Evolutionary conservation across 2,888 invertebrate species (phyloP).

Genomic region (Drosophila sordidula): DNA sequence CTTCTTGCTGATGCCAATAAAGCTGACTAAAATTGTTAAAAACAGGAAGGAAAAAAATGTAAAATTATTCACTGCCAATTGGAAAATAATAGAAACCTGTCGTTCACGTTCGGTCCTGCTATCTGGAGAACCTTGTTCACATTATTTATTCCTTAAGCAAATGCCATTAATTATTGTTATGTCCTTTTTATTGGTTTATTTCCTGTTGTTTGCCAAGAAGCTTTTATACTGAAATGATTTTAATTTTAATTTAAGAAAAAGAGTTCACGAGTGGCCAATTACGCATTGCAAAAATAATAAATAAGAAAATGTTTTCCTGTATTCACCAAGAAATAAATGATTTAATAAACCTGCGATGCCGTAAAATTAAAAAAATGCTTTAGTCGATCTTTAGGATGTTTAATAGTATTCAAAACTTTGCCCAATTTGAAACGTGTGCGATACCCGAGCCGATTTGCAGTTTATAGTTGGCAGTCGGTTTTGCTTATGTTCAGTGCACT

Average conservation of each 20-base stretch:
- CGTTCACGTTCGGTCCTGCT: conserved; percentile 17
- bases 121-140: conserved; percentile 56
- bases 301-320: too few relatives aligned
- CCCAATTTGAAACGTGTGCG: too few relatives aligned
- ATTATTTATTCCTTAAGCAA: conserved; percentile 83
- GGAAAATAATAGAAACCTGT: conserved; percentile 70
- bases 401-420: too few relatives aligned
- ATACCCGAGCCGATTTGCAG: too few relatives aligned
- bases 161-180: conserved; percentile 85
- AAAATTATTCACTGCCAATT: conserved; percentile 69
- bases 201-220: conserved; percentile 52
- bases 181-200: conserved; percentile 70
- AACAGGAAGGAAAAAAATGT: conserved; percentile 58
- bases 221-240: conserved; percentile 53
- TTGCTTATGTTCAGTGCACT: too few relatives aligned
- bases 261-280: too few relatives aligned
- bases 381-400: too few relatives aligned
- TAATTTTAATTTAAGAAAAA: too few relatives aligned
- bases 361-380: too few relatives aligned
- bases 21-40: conserved; percentile 57
- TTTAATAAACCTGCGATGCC: too few relatives aligned
- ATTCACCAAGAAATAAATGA: too few relatives aligned
- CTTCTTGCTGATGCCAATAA: conserved; percentile 18
- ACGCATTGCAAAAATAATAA: neutral
- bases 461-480: too few relatives aligned